Evolutionary conservation across 2,888 invertebrate species (phyloP).

Genomic region (Norana najaformis): DNA sequence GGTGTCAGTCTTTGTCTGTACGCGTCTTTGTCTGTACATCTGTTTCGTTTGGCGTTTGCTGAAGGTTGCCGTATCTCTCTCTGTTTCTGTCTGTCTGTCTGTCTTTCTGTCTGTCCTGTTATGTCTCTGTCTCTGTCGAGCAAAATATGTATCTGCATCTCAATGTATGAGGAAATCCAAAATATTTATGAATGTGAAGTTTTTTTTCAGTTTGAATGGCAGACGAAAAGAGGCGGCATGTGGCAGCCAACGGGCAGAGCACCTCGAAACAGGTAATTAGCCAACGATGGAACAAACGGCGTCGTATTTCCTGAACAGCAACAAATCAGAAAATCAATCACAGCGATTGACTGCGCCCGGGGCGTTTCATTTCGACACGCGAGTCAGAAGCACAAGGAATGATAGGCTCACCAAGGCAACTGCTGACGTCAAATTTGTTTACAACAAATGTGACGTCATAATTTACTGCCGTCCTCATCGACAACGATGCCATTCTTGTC

Average conservation of each 20-base stretch:
- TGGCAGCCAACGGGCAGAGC: not conserved
- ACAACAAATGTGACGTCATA: not conserved
- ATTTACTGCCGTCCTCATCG: not conserved
- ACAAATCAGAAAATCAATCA: not conserved
- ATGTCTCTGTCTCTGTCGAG: not conserved
- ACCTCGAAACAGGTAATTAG: not conserved
- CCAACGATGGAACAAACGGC: no score
- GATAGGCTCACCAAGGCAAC: not conserved
- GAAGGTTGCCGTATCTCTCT: not conserved
- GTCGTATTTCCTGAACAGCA: no score
- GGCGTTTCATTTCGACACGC: not conserved
- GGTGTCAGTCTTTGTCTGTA: no score
- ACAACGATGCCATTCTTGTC: not conserved
- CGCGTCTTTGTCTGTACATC: not conserved
- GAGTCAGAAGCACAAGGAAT: not conserved
- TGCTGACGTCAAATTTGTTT: not conserved
- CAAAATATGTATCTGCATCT: not conserved
- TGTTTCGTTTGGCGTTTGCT: not conserved
- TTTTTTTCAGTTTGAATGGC: not conserved
- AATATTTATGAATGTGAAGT: not conserved
- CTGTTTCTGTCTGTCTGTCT: not conserved
- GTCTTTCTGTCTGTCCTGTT: not conserved
- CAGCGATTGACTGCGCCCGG: not conserved
- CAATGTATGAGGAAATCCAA: not conserved
- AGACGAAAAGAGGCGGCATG: not conserved